These are phyloP conservation scores for Hiodon alosoides DNA, from an alignment of 2,113 vertebrate genomes.

Conservation along the genomic window DNA sequence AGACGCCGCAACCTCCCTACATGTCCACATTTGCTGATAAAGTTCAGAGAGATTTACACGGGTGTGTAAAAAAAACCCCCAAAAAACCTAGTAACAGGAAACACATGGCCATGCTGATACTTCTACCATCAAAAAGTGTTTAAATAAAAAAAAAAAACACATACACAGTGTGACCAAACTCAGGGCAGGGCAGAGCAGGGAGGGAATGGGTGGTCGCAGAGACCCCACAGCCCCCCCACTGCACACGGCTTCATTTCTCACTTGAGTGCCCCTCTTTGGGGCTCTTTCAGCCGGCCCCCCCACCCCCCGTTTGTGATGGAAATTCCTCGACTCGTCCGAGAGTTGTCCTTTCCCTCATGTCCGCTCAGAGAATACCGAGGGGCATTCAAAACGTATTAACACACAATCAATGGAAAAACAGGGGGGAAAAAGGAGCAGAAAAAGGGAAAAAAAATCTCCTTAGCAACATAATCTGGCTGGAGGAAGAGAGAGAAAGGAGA, in stretches of 20 bases:
- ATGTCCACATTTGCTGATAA: too few relatives aligned
- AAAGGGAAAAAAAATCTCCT: slow-evolving; percentile 76
- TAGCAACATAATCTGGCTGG: slow-evolving; percentile 99
- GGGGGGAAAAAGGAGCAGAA: slow-evolving; percentile 81
- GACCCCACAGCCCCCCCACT: slow-evolving; percentile 45
- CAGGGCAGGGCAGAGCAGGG: background rate
- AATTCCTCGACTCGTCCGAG: slow-evolving; percentile 91
- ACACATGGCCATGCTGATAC: too few relatives aligned
- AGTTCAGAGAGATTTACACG: too few relatives aligned
- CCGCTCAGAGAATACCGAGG: slow-evolving; percentile 56
- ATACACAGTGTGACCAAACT: background rate
- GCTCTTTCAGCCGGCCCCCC: slow-evolving; percentile 64
- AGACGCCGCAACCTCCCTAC: background rate
- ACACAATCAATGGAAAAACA: slow-evolving; percentile 92
- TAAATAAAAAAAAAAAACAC: background rate
- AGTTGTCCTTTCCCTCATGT: slow-evolving; percentile 17
- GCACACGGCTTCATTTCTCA: slow-evolving; percentile 97
- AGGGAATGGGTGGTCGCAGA: background rate
- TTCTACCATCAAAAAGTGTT: too few relatives aligned
- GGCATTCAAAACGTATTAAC: slow-evolving; percentile 99
- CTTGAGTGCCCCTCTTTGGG: slow-evolving; percentile 98
- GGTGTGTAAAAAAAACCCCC: too few relatives aligned
- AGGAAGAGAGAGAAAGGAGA: slow-evolving; percentile 72
- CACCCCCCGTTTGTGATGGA: slow-evolving; percentile 77
- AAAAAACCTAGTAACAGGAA: too few relatives aligned